Conservation (phyloP, 1,140 invertebrate species). For the Globodera rostochiensis region DNA sequence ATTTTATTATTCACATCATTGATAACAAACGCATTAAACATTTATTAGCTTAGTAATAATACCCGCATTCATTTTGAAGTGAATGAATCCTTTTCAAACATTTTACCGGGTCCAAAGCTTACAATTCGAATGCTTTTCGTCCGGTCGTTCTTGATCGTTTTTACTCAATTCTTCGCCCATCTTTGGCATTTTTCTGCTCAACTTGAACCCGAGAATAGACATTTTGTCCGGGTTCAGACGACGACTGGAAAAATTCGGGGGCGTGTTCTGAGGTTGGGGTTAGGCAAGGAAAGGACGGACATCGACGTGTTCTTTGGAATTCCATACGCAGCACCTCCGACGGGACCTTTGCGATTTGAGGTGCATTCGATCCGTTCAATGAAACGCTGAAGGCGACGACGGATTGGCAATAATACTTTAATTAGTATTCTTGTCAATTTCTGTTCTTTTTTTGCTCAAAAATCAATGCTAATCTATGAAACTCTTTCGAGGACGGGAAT, state of each 20-base stretch:
- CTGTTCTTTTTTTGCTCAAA: no score
- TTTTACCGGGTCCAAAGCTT: no score
- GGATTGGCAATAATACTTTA: slow-evolving; percentile 28
- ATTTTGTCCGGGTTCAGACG: slow-evolving; percentile 6
- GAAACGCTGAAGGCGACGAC: neutral
- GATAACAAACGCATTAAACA: no score
- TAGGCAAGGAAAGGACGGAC: neutral
- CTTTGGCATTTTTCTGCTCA: neutral
- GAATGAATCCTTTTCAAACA: no score
- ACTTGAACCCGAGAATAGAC: neutral
- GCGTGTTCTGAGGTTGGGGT: neutral
- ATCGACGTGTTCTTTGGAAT: slow-evolving; percentile 32
- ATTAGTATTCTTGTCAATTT: no score
- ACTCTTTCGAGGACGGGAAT: no score
- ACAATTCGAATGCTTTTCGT: neutral
- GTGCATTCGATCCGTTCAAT: slow-evolving; percentile 4
- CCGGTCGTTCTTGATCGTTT: neutral
- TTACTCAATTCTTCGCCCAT: neutral
- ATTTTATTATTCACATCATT: no score
- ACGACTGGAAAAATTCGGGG: slow-evolving; percentile 12
- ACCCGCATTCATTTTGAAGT: no score
- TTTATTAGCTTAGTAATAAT: no score
- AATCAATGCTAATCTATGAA: neutral
- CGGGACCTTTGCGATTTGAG: slow-evolving; percentile 41
- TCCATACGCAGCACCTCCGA: slow-evolving; percentile 43